These are phyloP conservation scores for Phaethon lepturus DNA, from an alignment of 2,113 vertebrate genomes.

Conservation along the genomic window DNA sequence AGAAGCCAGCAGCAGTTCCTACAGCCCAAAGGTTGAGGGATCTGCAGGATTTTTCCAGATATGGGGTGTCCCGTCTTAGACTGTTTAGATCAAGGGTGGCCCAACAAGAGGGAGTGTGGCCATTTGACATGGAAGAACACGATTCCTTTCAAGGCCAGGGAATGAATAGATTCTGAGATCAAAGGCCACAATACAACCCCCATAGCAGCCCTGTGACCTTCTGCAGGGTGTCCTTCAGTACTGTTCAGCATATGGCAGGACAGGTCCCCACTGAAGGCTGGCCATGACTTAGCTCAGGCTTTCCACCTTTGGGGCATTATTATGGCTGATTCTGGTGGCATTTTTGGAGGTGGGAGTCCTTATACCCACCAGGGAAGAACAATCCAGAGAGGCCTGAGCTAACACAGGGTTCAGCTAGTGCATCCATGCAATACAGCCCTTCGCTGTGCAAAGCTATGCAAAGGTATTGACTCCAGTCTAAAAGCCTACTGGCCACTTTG, in stretches of 20 bases:
- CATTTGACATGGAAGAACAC: neutral
- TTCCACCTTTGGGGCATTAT: accelerated
- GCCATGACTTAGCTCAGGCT: accelerated
- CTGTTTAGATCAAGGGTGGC: neutral
- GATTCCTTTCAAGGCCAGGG: neutral
- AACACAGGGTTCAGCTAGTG: accelerated
- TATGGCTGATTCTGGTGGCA: neutral
- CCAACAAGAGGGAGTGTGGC: neutral
- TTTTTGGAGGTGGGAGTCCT: neutral
- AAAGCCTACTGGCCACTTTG: accelerated
- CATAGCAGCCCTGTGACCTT: neutral
- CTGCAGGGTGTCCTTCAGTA: neutral
- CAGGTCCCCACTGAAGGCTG: neutral
- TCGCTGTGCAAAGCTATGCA: accelerated
- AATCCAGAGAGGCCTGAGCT: neutral
- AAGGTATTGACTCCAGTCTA: neutral
- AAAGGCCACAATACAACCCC: neutral
- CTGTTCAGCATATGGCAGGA: neutral
- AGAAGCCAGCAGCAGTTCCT: neutral
- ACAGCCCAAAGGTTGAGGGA: neutral
- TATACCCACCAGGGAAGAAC: accelerated
- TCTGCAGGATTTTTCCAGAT: neutral
- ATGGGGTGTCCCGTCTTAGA: accelerated
- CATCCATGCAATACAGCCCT: neutral
- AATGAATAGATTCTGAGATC: neutral